These are phyloP conservation scores for Torymus aiolomorphi DNA, from an alignment of 2,888 invertebrate genomes.

Conservation along the genomic window DNA sequence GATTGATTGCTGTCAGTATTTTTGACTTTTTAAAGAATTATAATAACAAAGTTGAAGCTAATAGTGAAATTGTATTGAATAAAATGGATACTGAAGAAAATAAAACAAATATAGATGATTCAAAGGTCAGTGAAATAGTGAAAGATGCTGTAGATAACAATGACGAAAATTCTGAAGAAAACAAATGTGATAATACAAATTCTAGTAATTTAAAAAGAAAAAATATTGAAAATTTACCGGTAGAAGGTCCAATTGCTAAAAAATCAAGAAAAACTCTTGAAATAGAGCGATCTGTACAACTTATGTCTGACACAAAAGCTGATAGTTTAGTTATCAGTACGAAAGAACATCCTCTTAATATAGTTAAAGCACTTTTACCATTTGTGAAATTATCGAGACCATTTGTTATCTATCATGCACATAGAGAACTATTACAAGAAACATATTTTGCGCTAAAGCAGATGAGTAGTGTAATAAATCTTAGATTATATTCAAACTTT, in stretches of 20 bases:
- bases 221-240: slow-evolving; percentile 63
- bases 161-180: slow-evolving; percentile 74
- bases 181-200: slow-evolving; percentile 56
- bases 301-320: slow-evolving; percentile 80
- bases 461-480: slow-evolving; percentile 82
- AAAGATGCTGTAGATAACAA: slow-evolving; percentile 9
- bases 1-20: slow-evolving; percentile 86
- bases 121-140: not conserved
- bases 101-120: not conserved
- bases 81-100: slow-evolving; percentile 35
- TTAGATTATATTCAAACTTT: slow-evolving; percentile 91
- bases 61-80: slow-evolving; percentile 36
- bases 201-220: slow-evolving; percentile 63
- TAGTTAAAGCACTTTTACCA: slow-evolving; percentile 85
- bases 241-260: slow-evolving; percentile 67
- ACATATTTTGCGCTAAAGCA: slow-evolving; percentile 88
- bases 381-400: slow-evolving; percentile 89
- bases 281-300: slow-evolving; percentile 81
- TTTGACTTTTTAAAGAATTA: slow-evolving; percentile 84
- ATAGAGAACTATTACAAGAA: slow-evolving; percentile 90
- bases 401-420: slow-evolving; percentile 88
- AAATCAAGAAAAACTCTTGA: slow-evolving; percentile 84
- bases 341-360: slow-evolving; percentile 90
- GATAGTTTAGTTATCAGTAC: slow-evolving; percentile 87
- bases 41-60: slow-evolving; percentile 78